Conservation (phyloP, 1,140 invertebrate species). For the Nasonia vitripennis region DNA sequence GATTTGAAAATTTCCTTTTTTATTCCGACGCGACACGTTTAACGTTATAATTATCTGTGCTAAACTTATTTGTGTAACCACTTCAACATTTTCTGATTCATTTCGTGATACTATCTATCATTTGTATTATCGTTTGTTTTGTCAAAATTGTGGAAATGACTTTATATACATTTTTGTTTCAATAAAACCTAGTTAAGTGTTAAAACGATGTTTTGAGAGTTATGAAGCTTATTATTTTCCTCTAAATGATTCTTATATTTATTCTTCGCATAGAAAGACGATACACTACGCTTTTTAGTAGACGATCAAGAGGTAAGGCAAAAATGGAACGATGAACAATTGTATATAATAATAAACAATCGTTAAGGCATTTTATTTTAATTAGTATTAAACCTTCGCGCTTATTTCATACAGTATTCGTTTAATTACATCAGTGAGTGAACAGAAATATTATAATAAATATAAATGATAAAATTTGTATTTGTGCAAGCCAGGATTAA, state of each 20-base stretch:
- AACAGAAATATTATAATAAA: too few species aligned
- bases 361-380: too few species aligned
- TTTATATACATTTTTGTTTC: conserved; percentile 45
- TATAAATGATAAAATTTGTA: too few species aligned
- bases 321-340: too few species aligned
- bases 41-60: conserved; percentile 12
- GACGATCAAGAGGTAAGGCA: not conserved
- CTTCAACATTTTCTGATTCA: conserved; percentile 8
- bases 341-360: too few species aligned
- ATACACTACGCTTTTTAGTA: not conserved
- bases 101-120: conserved; percentile 34
- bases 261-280: not conserved
- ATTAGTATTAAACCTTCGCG: too few species aligned
- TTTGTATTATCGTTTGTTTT: conserved; percentile 15
- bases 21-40: not conserved
- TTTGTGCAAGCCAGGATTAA: too few species aligned
- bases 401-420: too few species aligned
- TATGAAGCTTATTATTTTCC: conserved; percentile 1
- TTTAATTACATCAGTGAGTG: too few species aligned
- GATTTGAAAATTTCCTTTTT: not conserved
- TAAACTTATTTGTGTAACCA: conserved; percentile 14
- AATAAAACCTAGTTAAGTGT: conserved; percentile 49
- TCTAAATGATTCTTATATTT: not conserved
- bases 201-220: conserved; percentile 26
- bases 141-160: conserved; percentile 37